Evolutionary conservation across 2,113 vertebrate species (phyloP), one percentile per base, ranked within the genome.

Genomic region (Reinhardtius hippoglossoides): DNA sequence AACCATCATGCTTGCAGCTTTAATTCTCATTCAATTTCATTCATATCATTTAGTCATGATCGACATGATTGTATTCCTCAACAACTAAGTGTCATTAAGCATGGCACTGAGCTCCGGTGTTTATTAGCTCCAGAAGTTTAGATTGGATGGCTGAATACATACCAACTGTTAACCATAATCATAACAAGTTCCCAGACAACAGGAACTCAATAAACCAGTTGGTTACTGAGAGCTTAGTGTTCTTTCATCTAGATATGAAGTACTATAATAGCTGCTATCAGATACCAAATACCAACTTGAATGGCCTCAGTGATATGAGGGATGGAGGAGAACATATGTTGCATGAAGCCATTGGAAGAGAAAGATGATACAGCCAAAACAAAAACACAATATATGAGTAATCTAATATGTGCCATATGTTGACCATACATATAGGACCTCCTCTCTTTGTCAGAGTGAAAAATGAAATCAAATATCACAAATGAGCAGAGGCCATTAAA

Each of bases 391-490:
- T 86, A 91, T 90, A 90, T 89, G 84, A 82, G 89, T 91, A 92
- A 93, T 91, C 68, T 80, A 90, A 93, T 92, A 89, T 87, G 89
- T 76, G 88, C 89, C 91, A 93, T 92, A 92, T 93, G 92, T 85
- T 86, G 74, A 87, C 82, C 88, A 92, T 88, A 89, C 82, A 88
- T 90, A 86, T 69, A 82, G 76, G 63, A 63, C 81, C 81, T 66
- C 65, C 61, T 67, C 27, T 77, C 85, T 81, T 68, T 72, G 84
- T 59, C 62, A 37, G 61, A 61, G 84, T 65, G 52, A 91, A 92
- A 90, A 92, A 90, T 91, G 86, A 90, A 91, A 93, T 91, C 77
- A 91, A 91, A 91, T 92, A 86, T 90, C 83, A 88, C 83, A 84
- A 82, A 87, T 67, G 74, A 81, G 62, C 5, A 72, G 81, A 86